Evolutionary conservation across 2,888 invertebrate genomes (phyloP), one percentile per base, ranked within the genome.

Genomic region (Tromatobia lineatoria): DNA sequence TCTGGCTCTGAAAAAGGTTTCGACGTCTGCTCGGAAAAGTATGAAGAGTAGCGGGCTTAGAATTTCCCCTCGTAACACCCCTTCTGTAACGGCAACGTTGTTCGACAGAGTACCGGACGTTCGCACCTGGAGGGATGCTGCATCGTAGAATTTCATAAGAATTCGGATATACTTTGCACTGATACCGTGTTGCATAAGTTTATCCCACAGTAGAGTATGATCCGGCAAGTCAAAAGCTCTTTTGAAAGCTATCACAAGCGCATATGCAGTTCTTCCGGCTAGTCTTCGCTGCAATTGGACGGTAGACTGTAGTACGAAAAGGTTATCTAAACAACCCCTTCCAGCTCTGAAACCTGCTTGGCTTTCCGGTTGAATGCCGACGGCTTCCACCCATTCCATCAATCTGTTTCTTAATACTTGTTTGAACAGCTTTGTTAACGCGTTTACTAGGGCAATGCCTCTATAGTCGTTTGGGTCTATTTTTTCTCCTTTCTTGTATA

Each of bases 401-500:
- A 89, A 57, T 4, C 88, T 59, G 8, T 57, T 64, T 1, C 74
- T 42, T 8, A 89, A n/a, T 0, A 88, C 76, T 3, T 57, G 38
- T 1, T 87, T 88, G 29, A 85, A 86, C 10, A 88, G 34, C 81
- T 89, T 89, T 2, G 86, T 59, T 3, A 86, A 38, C 20, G 80
- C 78, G 42, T 87, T 87, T 1, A 86, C 23, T 15, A 89, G 76
- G 3, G 87, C 82, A 13, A 89, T 89, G 3, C 85, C 85, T 29
- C 88, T 25, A 64, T 88, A 88, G 34, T 82, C 77, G 1, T 25
- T 13, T 1, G 76, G 71, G 10, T 71, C 18, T 3, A 34, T 7
- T 66, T 71, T 77, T 15, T 82, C 77, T 1, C 70, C 71, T n/a
- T 69, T 70, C 11, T 82, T 82, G 7, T 73, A 54, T 1, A 77